Percentiles rank a stretch among this genome's conserved stretches.
Conservation (phyloP, 1,140 invertebrate genomes). For the Trinorchestia longiramus region DNA sequence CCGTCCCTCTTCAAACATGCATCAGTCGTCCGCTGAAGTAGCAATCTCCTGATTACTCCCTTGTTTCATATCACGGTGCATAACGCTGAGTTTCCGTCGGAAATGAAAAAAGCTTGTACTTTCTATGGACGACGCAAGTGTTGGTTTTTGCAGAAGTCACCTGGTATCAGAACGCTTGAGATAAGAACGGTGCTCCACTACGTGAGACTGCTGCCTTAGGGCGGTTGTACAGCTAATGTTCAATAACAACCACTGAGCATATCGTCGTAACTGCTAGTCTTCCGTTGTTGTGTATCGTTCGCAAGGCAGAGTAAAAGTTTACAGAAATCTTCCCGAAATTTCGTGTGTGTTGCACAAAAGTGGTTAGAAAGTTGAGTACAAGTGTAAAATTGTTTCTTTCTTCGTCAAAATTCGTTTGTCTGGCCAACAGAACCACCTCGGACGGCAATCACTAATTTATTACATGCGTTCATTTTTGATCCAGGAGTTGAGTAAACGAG, state of each 20-base stretch:
- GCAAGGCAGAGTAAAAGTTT: background rate
- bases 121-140: background rate
- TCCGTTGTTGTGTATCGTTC: background rate
- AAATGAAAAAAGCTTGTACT: background rate
- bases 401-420: background rate
- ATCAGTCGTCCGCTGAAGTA: background rate
- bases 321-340: background rate
- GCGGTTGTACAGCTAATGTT: background rate
- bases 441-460: background rate
- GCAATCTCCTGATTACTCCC: background rate
- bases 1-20: background rate
- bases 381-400: background rate
- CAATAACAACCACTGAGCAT: background rate
- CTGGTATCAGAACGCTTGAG: background rate
- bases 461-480: background rate
- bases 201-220: background rate
- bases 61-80: background rate
- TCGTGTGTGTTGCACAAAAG: background rate
- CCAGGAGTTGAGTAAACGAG: too few relatives aligned
- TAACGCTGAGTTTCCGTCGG: background rate
- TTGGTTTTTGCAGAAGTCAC: background rate
- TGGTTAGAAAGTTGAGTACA: background rate
- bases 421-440: background rate
- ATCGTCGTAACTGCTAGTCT: background rate
- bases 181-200: background rate